Base-by-base conservation (phyloP, 2,888 invertebrate genomes). In the Branchinecta sandiegonensis region DNA sequence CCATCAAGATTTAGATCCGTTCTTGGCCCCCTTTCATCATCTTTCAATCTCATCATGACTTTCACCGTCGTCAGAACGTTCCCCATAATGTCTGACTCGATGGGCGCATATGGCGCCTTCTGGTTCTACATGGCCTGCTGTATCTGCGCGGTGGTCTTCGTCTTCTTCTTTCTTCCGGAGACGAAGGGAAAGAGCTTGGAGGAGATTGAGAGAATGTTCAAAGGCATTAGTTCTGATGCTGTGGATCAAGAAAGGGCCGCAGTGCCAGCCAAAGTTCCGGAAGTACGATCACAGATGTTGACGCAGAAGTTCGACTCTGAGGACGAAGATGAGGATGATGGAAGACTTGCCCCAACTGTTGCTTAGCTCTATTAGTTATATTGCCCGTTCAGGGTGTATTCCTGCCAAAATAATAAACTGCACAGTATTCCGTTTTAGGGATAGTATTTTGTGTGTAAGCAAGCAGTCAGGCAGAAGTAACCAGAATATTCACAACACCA, bases 11-110 rank as follows among this genome's bases (percentile, higher is more conserved):
- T 70, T 70, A 64, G 68, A 13, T 66, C 63, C 66, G 56, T 56
- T 68, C 70, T 50, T 65, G 72, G 65, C 47, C 69, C 47, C 48
- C 66, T 63, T 66, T 67, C 50, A 67, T 72, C 65, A 17, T 70
- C 46, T 66, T 70, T 67, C 63, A 71, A 70, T 64, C 50, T 70
- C 9, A 70, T 37, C 48, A 71, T 48, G 68, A 71, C 65, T 2
- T 71, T 46, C 37, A 70, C 47, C 46, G 70, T 66, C n/a, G 65
- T 65, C 70, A 70, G 47, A 46, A 48, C 56, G 17, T 69, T 69
- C 68, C 69, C 69, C 9, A 46, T 65, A 37, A 69, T 69, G 69
- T 50, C 67, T 48, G 65, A 46, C 8, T 47, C 65, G 10, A 68
- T 69, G 67, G 68, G 65, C 2, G 48, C 17, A n/a, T 68, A 69